Evolutionary conservation across 2,113 vertebrate genomes (phyloP).

Genomic region (Cephalopterus ornatus): DNA sequence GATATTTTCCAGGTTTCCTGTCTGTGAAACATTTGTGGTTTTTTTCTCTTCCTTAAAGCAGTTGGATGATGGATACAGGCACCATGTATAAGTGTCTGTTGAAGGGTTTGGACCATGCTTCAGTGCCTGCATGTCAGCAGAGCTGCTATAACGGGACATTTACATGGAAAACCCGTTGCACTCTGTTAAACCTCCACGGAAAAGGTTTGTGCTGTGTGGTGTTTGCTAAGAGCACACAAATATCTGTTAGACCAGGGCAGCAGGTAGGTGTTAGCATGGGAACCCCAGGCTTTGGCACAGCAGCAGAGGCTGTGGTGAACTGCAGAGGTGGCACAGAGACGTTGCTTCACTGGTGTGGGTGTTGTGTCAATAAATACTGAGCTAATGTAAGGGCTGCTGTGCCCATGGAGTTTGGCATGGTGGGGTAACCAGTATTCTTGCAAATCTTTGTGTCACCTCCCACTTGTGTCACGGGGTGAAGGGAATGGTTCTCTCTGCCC

Average conservation of each 20-base stretch:
- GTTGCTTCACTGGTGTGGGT: not conserved
- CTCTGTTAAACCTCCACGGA: not conserved
- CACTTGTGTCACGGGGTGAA: not conserved
- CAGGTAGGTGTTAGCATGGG: not conserved
- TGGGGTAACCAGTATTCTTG: not conserved
- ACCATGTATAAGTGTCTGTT: not conserved
- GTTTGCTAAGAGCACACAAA: not conserved
- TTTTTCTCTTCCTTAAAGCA: conserved; percentile 1
- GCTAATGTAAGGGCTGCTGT: fast-evolving
- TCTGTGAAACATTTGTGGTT: not conserved
- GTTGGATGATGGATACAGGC: not conserved
- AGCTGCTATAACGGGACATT: not conserved
- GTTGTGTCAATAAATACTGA: not conserved
- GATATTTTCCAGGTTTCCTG: conserved; percentile 34
- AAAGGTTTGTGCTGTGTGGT: not conserved
- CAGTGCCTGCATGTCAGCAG: not conserved
- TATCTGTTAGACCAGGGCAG: not conserved
- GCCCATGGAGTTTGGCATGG: not conserved
- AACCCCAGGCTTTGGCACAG: not conserved
- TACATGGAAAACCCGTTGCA: not conserved
- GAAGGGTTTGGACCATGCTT: not conserved
- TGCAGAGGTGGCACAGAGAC: not conserved
- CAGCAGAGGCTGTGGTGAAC: not conserved
- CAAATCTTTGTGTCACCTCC: not conserved
- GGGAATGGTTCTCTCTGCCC: not conserved